A percentile compares a stretch with the other conserved stretches of the same genome.
These are phyloP conservation scores for Triplophysa tibetana DNA, from an alignment of 2,113 vertebrate species.

Conservation along the genomic window DNA sequence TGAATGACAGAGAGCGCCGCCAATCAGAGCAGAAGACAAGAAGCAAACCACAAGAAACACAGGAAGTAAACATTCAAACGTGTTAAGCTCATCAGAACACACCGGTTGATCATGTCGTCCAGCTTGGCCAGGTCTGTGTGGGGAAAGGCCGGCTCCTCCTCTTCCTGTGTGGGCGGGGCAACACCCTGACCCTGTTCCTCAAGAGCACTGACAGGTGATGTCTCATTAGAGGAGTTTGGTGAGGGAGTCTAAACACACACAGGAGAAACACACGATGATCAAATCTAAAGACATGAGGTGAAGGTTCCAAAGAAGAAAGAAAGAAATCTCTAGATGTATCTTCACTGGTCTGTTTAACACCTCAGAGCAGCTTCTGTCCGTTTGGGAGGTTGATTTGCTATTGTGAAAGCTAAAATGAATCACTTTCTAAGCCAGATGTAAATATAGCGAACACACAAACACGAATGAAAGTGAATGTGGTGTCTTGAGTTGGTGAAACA, in stretches of 20 bases:
- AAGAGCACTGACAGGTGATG: slow-evolving; percentile 94
- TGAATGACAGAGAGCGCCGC: slow-evolving; percentile 51
- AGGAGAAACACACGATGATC: too few species aligned
- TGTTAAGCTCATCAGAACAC: neutral
- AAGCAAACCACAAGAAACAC: neutral
- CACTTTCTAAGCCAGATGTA: too few species aligned
- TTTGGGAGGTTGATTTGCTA: too few species aligned
- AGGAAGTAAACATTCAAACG: neutral
- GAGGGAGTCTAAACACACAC: slow-evolving; percentile 81
- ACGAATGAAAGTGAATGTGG: too few species aligned
- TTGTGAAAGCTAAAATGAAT: too few species aligned
- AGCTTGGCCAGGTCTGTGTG: slow-evolving; percentile 98
- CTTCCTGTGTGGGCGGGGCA: slow-evolving; percentile 87
- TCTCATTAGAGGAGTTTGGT: slow-evolving; percentile 97
- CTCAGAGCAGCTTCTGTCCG: too few species aligned
- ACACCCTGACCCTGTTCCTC: slow-evolving; percentile 90
- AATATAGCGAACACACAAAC: too few species aligned
- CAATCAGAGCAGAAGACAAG: neutral
- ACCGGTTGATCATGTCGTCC: slow-evolving; percentile 99
- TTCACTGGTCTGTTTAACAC: too few species aligned
- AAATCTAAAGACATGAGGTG: too few species aligned
- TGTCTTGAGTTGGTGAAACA: too few species aligned
- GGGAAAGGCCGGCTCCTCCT: slow-evolving; percentile 97
- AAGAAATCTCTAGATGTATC: too few species aligned
- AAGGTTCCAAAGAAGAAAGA: too few species aligned